A percentile compares a stretch with the other conserved stretches of the same genome.
phyloP scores from a whole-genome alignment of 2,113 vertebrate genomes.

The Nycticorax nycticorax region DNA sequence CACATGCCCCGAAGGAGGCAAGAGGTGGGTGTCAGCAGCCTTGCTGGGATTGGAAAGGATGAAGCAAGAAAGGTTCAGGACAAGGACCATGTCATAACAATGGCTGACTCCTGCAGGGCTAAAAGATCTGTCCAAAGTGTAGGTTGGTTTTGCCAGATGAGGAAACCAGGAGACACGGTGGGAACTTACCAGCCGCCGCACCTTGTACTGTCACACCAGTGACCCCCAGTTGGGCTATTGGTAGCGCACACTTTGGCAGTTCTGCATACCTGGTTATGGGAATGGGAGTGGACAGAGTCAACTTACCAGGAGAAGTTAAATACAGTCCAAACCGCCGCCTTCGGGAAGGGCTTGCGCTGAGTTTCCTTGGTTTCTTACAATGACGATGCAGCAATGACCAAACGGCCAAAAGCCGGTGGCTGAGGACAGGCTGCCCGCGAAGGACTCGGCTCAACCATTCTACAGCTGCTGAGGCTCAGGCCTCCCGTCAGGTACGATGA shows the following conservation, averaged over 20 bases:
- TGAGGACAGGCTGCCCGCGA: neutral
- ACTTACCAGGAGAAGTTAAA: neutral
- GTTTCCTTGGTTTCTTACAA: neutral
- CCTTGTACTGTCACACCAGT: neutral
- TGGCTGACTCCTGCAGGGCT: neutral
- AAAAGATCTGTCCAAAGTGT: neutral
- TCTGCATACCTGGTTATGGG: neutral
- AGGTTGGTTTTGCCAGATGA: neutral
- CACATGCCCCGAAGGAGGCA: accelerated
- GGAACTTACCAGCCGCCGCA: neutral
- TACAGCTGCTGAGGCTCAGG: neutral
- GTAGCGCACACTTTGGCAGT: neutral
- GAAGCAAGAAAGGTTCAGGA: neutral
- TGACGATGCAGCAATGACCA: neutral
- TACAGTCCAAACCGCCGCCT: neutral
- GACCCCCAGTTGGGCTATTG: neutral
- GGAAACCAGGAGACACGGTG: neutral
- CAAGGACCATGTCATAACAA: neutral
- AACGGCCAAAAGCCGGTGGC: neutral
- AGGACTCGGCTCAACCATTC: neutral
- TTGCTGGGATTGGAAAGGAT: neutral
- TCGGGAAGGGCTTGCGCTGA: neutral
- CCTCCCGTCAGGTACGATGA: neutral
- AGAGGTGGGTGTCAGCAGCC: neutral
- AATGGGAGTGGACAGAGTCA: neutral